These are phyloP conservation scores for Emmelina monodactyla DNA, from an alignment of 2,888 invertebrate species.

Conservation along the genomic window DNA sequence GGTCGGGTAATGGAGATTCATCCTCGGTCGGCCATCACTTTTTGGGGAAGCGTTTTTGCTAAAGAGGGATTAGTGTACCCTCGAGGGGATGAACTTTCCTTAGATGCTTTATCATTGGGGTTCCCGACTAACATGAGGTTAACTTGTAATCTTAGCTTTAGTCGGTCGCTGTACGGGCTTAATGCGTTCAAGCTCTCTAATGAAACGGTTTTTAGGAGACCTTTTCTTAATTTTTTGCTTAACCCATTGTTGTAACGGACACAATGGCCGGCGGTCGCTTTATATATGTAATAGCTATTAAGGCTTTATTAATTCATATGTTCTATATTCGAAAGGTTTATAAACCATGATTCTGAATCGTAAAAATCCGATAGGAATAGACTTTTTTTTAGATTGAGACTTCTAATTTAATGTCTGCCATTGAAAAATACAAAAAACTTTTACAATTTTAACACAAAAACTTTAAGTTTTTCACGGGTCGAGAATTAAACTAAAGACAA, in stretches of 20 bases:
- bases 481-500: too few relatives aligned
- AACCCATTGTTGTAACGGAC: background rate
- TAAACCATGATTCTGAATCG: too few relatives aligned
- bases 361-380: too few relatives aligned
- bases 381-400: too few relatives aligned
- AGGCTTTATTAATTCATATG: too few relatives aligned
- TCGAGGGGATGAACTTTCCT: slow-evolving; percentile 56
- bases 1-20: slow-evolving; percentile 60
- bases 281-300: too few relatives aligned
- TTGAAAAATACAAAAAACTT: too few relatives aligned
- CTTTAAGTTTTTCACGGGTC: too few relatives aligned
- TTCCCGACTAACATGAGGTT: slow-evolving; percentile 64
- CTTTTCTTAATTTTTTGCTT: slow-evolving; percentile 25
- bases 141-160: slow-evolving; percentile 67
- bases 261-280: too few relatives aligned
- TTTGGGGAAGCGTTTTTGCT: slow-evolving; percentile 66
- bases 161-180: slow-evolving; percentile 55
- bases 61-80: slow-evolving; percentile 66
- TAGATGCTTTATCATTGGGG: slow-evolving; percentile 66
- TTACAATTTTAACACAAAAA: too few relatives aligned
- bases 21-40: slow-evolving; percentile 61
- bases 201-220: slow-evolving; percentile 48
- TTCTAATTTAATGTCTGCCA: too few relatives aligned
- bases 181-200: slow-evolving; percentile 50
- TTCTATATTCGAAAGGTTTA: too few relatives aligned